These are phyloP conservation scores for Enteromius trimaculatus DNA, from an alignment of 2,797 vertebrate genomes.

Conservation along the genomic window DNA sequence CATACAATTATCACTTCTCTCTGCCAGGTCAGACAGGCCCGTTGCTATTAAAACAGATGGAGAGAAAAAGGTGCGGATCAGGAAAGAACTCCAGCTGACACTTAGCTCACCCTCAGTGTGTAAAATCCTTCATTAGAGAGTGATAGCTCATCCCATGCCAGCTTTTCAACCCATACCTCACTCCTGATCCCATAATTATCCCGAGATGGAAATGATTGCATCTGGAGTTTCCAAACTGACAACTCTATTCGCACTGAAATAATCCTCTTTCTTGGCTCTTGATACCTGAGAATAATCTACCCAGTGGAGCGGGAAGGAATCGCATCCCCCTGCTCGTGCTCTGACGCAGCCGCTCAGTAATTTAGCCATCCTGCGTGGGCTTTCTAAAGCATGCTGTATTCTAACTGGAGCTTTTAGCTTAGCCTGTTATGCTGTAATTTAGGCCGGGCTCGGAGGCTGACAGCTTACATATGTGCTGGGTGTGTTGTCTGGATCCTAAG, in stretches of 20 bases:
- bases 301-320: slow-evolving; percentile 72
- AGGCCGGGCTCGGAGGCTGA: slow-evolving; percentile 60
- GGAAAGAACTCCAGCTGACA: slow-evolving; percentile 52
- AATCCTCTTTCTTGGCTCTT: slow-evolving; percentile 79
- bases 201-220: slow-evolving; percentile 76
- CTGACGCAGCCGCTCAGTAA: slow-evolving; percentile 60
- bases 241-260: slow-evolving; percentile 81
- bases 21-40: slow-evolving; percentile 45
- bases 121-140: slow-evolving; percentile 79
- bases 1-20: slow-evolving; percentile 52
- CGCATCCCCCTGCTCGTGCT: slow-evolving; percentile 61
- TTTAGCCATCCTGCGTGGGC: slow-evolving; percentile 71
- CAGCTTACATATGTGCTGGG: slow-evolving; percentile 50
- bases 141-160: slow-evolving; percentile 75
- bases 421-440: slow-evolving; percentile 61
- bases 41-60: slow-evolving; percentile 48
- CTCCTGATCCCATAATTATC: slow-evolving; percentile 79
- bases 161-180: slow-evolving; percentile 70
- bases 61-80: slow-evolving; percentile 26
- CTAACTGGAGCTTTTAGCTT: slow-evolving; percentile 59
- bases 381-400: slow-evolving; percentile 67
- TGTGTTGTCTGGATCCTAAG: slow-evolving; percentile 65
- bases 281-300: slow-evolving; percentile 82
- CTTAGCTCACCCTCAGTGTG: slow-evolving; percentile 70
- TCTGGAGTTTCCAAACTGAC: slow-evolving; percentile 81